Base-by-base conservation (phyloP, 2,113 vertebrate genomes). In the Suricata suricatta region DNA sequence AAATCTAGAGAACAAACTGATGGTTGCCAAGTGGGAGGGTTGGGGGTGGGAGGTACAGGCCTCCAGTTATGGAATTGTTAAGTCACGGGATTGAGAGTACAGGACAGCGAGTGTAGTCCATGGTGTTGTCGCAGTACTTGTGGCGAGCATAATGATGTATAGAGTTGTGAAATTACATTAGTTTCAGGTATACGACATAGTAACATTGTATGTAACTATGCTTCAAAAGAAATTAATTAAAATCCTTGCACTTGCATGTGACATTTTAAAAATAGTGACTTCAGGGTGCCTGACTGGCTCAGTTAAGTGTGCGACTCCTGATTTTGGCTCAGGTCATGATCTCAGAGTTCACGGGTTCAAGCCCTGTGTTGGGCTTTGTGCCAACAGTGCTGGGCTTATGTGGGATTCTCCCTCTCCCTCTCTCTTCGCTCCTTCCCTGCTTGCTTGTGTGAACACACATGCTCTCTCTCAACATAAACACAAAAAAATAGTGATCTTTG, bases 251-350 rank as follows among this genome's bases (percentile, higher is more conserved):
- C 47, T 88, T 31, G 10, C 52, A 15, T 17, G 52, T 92, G n/a
- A 83, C 54, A 47, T 80, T 96, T 96, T 82, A 27, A 96, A 88
- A 86, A 84, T 7, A 63, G 14, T 66, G 60, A 90, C 9, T 25
- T 60, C 21, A 60, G 57, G 57, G 57, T 60, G 57, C 57, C 57
- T 60, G 57, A 60, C 23, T 60, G 57, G 57, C 21, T 60, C 21
- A 25, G 57, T 60, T 60, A 25, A 60, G 57, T 60, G 57, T 60
- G 7, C 3, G 8, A 23, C 0, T 2, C 57, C 23, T 60, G 57
- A 60, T 60, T 23, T 21, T 60, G 57, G 8, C 57, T 60, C 57
- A 8, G 57, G 57, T 60, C 57, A 60, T 23, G 57, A 23, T 23
- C 57, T 60, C 57, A 7, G 23, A 60, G 57, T 60, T 57, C 19